Conservation (phyloP, 2,888 invertebrate genomes). For the Pseudoips prasinana region DNA sequence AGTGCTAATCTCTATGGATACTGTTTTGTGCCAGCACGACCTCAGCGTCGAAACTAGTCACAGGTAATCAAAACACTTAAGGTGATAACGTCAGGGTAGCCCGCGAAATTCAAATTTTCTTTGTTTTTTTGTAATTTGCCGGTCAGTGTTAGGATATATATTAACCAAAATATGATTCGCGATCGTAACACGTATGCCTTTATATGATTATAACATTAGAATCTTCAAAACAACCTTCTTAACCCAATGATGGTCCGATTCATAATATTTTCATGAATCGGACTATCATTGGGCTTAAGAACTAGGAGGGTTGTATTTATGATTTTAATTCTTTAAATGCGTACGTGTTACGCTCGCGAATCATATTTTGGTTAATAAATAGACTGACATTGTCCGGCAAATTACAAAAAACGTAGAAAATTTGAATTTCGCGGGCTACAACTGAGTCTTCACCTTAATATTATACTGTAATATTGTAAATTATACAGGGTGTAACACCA, state of each 20-base stretch:
- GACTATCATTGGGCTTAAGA: slow-evolving; percentile 9
- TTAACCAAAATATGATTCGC: slow-evolving; percentile 11
- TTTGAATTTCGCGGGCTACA: slow-evolving; percentile 11
- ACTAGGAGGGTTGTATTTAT: slow-evolving; percentile 10
- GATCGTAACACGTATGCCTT: slow-evolving; percentile 10
- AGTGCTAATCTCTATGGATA: slow-evolving; percentile 9
- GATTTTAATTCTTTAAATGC: slow-evolving; percentile 9
- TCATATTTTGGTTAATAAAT: slow-evolving; percentile 11
- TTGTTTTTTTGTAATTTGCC: slow-evolving; percentile 9
- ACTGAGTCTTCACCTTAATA: slow-evolving; percentile 11
- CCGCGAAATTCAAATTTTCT: slow-evolving; percentile 7
- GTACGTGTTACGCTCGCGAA: slow-evolving; percentile 11
- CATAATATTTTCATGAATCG: slow-evolving; percentile 8
- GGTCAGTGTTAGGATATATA: slow-evolving; percentile 8
- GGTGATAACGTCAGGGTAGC: slow-evolving; percentile 7
- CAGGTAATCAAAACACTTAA: slow-evolving; percentile 11
- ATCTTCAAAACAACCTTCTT: slow-evolving; percentile 12
- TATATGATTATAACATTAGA: slow-evolving; percentile 12
- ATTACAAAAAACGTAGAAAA: slow-evolving; percentile 11
- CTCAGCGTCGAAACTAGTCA: slow-evolving; percentile 12
- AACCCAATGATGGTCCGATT: slow-evolving; percentile 12
- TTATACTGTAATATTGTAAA: slow-evolving; percentile 12
- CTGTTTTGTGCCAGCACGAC: slow-evolving; percentile 9
- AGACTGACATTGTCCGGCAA: slow-evolving; percentile 10
- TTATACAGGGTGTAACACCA: slow-evolving; percentile 11